Evolutionary conservation across 2,888 invertebrate species (phyloP), one percentile per base, ranked within the genome.

Genomic region (Hyles lineata): DNA sequence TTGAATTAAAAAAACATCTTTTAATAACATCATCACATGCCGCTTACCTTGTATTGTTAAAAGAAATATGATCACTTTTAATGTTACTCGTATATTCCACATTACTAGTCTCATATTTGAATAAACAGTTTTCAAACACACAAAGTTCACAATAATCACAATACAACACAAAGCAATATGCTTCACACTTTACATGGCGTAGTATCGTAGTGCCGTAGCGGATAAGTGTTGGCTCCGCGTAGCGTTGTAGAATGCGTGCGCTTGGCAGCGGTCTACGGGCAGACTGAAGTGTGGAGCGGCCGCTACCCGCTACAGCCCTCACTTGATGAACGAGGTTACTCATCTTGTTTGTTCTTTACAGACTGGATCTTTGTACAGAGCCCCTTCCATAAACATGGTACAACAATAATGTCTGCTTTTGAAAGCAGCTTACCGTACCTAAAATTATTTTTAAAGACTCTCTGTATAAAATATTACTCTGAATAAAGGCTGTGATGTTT

Each of bases 291-390:
- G 77, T 77, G 76, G 76, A 78, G 73, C 80, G 81, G 77, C 77
- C 73, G 72, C 77, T 75, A 77, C 78, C 76, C 80, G 78, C 76
- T 76, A 72, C 77, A 76, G 76, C 79, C 76, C 79, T 79, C 77
- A 77, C 80, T 81, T 80, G 82, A 82, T 82, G 86, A 85, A 84
- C 83, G 83, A 78, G 82, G 81, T 83, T 83, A 84, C 84, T 84
- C 84, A 83, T 87, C 84, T 67, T 86, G 87, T 87, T 87, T 87
- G 84, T 83, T 85, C 82, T 83, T 83, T 85, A 84, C 83, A 84
- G 86, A 86, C 80, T 81, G 80, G 85, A 81, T 81, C 82, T 83
- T 81, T 80, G 79, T 71, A 81, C 79, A 77, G 80, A 76, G 80
- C 78, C 82, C 83, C 81, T 85, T 87, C 85, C 82, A 84, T 82